These are phyloP conservation scores for Fregata magnificens DNA, from an alignment of 2,113 vertebrate species.

Conservation along the genomic window DNA sequence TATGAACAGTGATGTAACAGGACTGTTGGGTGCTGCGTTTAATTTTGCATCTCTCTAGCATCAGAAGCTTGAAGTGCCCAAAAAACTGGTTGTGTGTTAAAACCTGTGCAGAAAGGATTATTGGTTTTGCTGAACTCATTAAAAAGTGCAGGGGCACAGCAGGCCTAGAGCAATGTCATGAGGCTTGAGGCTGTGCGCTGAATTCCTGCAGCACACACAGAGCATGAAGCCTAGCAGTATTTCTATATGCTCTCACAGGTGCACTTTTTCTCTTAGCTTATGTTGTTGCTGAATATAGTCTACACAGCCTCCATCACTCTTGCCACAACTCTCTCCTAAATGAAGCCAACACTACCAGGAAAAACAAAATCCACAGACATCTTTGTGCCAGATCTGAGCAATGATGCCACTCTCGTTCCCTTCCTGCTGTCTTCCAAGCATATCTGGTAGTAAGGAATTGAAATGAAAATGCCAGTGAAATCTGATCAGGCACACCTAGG, in stretches of 20 bases:
- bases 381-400: not conserved
- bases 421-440: not conserved
- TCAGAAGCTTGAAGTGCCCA: not conserved
- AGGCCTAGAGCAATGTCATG: not conserved
- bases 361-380: not conserved
- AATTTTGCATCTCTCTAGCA: not conserved
- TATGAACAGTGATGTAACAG: not conserved
- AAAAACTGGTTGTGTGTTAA: not conserved
- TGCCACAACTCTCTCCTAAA: not conserved
- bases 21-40: not conserved
- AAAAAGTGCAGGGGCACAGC: not conserved
- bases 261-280: not conserved
- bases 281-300: not conserved
- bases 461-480: not conserved
- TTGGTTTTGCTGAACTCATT: not conserved
- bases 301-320: not conserved
- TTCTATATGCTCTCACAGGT: not conserved
- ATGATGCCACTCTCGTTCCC: rapidly evolving
- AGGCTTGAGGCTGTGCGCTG: not conserved
- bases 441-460: rapidly evolving
- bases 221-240: not conserved
- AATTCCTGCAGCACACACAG: not conserved
- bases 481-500: not conserved
- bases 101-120: not conserved
- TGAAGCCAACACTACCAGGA: not conserved